phyloP scores from a whole-genome alignment of 2,113 vertebrate species.

The Sorex fumeus region DNA sequence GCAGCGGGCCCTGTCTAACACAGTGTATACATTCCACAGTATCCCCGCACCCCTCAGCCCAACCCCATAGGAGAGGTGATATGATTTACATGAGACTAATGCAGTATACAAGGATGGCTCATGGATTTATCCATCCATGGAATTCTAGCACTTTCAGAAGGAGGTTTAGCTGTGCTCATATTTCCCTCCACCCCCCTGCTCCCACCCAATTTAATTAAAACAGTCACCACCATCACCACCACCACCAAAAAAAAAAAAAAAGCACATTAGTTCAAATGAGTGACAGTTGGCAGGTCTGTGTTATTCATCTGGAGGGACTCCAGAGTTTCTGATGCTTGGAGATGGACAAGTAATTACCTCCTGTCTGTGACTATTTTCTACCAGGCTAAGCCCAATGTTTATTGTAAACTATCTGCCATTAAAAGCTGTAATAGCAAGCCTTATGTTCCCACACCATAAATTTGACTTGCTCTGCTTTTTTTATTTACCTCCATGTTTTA shows the following conservation, averaged over 20 bases:
- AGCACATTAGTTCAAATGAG: constrained; percentile 46
- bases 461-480: constrained; percentile 79
- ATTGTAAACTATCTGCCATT: constrained; percentile 83
- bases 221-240: constrained; percentile 4
- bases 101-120: constrained; percentile 44
- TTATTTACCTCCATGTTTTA: constrained; percentile 79
- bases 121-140: constrained; percentile 52
- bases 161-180: constrained; percentile 39
- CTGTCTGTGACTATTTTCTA: constrained; percentile 80
- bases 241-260: neutral
- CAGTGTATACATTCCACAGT: neutral
- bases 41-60: too few relatives aligned
- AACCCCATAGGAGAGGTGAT: neutral
- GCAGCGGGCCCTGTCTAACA: constrained; percentile 14
- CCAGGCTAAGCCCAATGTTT: constrained; percentile 82
- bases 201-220: constrained; percentile 80
- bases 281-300: constrained; percentile 79
- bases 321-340: constrained; percentile 71
- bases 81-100: constrained; percentile 63
- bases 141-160: constrained; percentile 63
- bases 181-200: neutral
- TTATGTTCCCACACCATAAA: constrained; percentile 76
- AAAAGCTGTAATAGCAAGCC: constrained; percentile 83
- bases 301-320: constrained; percentile 80
- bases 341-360: constrained; percentile 84